Percentiles rank a stretch among this genome's conserved stretches.
Conservation (phyloP, 2,797 vertebrate genomes). For the Huso huso region DNA sequence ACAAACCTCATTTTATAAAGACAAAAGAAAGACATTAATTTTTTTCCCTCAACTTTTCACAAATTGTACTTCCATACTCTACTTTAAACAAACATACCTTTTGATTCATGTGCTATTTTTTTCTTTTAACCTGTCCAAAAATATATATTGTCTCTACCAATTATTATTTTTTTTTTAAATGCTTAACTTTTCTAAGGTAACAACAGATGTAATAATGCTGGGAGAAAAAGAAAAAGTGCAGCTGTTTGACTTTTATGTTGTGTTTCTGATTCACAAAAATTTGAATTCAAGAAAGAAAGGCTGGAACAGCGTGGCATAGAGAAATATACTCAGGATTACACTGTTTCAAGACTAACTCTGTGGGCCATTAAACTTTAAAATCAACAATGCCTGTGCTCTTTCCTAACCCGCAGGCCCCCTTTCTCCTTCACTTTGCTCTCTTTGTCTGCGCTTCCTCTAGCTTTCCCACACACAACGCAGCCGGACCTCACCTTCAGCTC, state of each 20-base stretch:
- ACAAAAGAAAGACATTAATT: no score
- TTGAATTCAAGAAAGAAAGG: slow-evolving; percentile 61
- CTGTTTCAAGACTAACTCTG: slow-evolving; percentile 62
- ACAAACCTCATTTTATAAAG: no score
- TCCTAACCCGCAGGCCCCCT: no score
- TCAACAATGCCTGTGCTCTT: slow-evolving; percentile 44
- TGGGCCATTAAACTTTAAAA: slow-evolving; percentile 59
- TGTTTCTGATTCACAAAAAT: slow-evolving; percentile 41
- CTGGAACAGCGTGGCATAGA: slow-evolving; percentile 49
- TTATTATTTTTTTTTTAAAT: no score
- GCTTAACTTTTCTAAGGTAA: no score
- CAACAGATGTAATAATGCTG: slow-evolving; percentile 53
- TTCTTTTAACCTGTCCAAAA: no score
- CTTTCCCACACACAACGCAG: slow-evolving; percentile 63
- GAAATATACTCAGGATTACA: slow-evolving; percentile 64
- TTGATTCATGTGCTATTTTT: no score
- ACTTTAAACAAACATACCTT: no score
- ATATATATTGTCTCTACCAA: no score
- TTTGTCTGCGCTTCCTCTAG: slow-evolving; percentile 52
- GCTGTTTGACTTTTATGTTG: slow-evolving; percentile 50
- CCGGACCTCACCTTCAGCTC: slow-evolving; percentile 74
- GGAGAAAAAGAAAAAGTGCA: slow-evolving; percentile 57
- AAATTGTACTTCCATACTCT: no score
- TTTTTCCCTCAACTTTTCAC: no score
- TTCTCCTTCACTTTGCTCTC: slow-evolving; percentile 29